Evolutionary conservation across 2,888 invertebrate genomes (phyloP).

Genomic region (Loripinus fragilis): DNA sequence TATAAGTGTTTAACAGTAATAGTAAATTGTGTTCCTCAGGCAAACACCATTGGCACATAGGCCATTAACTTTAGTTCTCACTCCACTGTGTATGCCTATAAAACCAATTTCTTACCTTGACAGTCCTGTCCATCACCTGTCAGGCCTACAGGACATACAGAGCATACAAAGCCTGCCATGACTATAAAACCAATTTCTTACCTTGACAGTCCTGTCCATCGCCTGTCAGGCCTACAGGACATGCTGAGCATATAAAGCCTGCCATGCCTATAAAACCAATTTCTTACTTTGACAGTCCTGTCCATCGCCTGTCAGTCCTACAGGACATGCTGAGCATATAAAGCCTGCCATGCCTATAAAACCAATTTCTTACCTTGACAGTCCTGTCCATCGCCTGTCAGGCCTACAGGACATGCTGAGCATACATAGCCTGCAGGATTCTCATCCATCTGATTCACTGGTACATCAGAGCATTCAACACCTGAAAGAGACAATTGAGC

Average conservation of each 20-base stretch:
- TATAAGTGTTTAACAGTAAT: too few relatives aligned
- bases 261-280: too few relatives aligned
- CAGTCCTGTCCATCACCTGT: constrained; percentile 62
- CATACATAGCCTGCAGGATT: constrained; percentile 59
- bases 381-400: constrained; percentile 60
- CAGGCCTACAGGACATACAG: constrained; percentile 62
- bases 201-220: constrained; percentile 62
- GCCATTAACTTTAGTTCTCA: too few relatives aligned
- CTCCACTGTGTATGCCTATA: too few relatives aligned
- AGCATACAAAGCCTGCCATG: constrained; percentile 66
- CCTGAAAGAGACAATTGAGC: too few relatives aligned
- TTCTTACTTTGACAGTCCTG: constrained; percentile 55
- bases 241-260: constrained; percentile 64
- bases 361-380: constrained; percentile 62
- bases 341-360: too few relatives aligned
- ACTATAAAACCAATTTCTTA: too few relatives aligned
- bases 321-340: constrained; percentile 64
- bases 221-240: constrained; percentile 63
- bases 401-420: constrained; percentile 63
- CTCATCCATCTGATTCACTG: constrained; percentile 41
- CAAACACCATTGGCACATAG: too few relatives aligned
- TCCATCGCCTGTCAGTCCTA: constrained; percentile 64
- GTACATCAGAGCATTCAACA: constrained; percentile 62
- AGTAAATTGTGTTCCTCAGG: too few relatives aligned
- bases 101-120: too few relatives aligned